Evolutionary conservation across 1,140 invertebrate species (phyloP).

Genomic region (Calephelis virginiensis): DNA sequence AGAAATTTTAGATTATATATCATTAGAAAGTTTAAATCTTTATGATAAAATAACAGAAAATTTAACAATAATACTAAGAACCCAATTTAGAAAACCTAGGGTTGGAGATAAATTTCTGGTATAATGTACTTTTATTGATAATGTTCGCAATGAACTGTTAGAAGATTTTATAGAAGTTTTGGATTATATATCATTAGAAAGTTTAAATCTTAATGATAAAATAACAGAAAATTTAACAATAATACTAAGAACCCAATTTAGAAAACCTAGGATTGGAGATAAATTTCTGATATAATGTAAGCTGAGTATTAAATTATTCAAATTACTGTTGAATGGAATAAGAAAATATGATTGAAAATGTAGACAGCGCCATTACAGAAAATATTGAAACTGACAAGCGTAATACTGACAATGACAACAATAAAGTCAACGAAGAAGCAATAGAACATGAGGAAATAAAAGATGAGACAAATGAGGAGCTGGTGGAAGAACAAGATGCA

Average conservation of each 20-base stretch:
- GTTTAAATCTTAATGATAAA: constrained; percentile 54
- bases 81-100: constrained; percentile 49
- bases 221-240: constrained; percentile 57
- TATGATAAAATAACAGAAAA: constrained; percentile 65
- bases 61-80: constrained; percentile 47
- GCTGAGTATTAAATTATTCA: constrained; percentile 14
- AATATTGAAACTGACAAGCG: background rate
- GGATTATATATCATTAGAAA: constrained; percentile 50
- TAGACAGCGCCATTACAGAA: constrained; percentile 5
- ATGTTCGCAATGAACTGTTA: constrained; percentile 50
- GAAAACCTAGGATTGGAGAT: constrained; percentile 49
- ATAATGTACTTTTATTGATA: constrained; percentile 55
- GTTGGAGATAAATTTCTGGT: constrained; percentile 56
- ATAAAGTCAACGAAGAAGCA: constrained; percentile 24
- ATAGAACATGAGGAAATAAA: constrained; percentile 30
- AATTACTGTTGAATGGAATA: constrained; percentile 35
- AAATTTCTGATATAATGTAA: constrained; percentile 55
- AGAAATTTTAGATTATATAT: constrained; percentile 55
- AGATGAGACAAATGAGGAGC: constrained; percentile 33
- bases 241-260: constrained; percentile 48
- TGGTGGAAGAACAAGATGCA: constrained; percentile 31
- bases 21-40: constrained; percentile 44
- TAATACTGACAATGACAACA: constrained; percentile 27
- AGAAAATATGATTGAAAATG: constrained; percentile 26
- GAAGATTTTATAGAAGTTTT: constrained; percentile 57